Evolutionary conservation across 2,888 invertebrate genomes (phyloP), one percentile per base, ranked within the genome.

Genomic region (Poecilobothrus nobilitatus): DNA sequence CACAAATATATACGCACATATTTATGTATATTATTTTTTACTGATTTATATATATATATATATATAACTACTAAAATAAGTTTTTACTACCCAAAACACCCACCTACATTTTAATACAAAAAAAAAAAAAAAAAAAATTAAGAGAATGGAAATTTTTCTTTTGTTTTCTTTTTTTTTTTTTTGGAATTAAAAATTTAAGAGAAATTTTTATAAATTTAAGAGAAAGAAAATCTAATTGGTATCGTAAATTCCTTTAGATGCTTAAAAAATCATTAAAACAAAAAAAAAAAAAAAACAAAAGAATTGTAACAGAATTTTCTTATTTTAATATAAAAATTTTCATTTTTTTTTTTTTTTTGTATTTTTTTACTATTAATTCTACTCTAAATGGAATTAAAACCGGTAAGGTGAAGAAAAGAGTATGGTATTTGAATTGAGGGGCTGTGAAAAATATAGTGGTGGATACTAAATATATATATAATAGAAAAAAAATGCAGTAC

Each of bases 201-300:
- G 53, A 53, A 41, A 53, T 2, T 53, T 53, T 53, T 53, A 18
- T 4, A 27, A 27, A 12, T 18, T 53, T 53, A 53, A 53, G 53
- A 53, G 53, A 53, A 15, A 53, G 53, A 53, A n/a, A 18, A 53
- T 53, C 15, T 37, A 37, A 37, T 10, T 4, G 7, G 7, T 37
- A 37, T 37, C 53, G 53, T 53, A 53, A 53, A 53, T 53, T 53
- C 53, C 53, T 18, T 53, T 53, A 53, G 53, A 53, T 53, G 53
- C 53, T 53, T 53, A 15, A 53, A 4, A 53, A 53, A 53, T 53
- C 53, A 53, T 53, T 53, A 53, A 53, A 53, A 12, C 7, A 18
- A 12, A 37, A 37, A 10, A 37, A 12, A 37, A 4, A 37, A 37
- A 37, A 37, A 37, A 37, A 37, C 10, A 37, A 37, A 37, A 37